Base-by-base conservation (phyloP, 2,797 vertebrate genomes). In the Gouania willdenowi region DNA sequence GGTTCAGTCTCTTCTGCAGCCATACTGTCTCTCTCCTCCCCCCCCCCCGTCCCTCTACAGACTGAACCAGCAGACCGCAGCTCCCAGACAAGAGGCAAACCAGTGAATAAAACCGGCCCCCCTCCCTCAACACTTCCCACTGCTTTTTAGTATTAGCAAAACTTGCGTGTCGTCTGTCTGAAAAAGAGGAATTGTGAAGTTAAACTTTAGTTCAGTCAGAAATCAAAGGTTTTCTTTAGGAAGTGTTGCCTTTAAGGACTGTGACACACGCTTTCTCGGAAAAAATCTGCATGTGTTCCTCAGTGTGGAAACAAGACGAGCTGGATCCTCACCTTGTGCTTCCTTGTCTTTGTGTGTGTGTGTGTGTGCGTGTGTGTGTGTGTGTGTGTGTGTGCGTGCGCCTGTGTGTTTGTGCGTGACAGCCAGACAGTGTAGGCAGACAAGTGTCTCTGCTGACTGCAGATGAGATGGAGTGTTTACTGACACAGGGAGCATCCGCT, bases 391-490 rank as follows among this genome's bases (percentile, higher is more conserved):
- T 14, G 12, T 39, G 12, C 31, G 21, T 35, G 27, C 17, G 17
- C 49, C 18, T 9, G 20, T 28, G 39, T 59, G 63, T 46, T 45
- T 53, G 15, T 50, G 34, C 49, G 65, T 63, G 63, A 55, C 60
- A 28, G 61, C 54, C 85, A 88, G 86, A 89, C 86, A 81, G 74
- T 71, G 82, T 69, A 83, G 78, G 81, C 86, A 88, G 87, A 88
- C 87, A 69, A 69, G 64, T 72, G 77, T 85, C 83, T 87, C 78
- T 73, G 62, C 81, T 85, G 88, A 89, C 88, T 89, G 85, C 88
- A 86, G 87, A 89, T 89, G 87, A 87, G 86, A 75, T 79, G 40
- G 53, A 70, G 82, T 86, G 82, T 87, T 88, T 85, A 87, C 86
- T 79, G 82, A 84, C 80, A 84, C 68, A 51, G 73, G 75, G 69